A percentile compares a stretch with the other conserved stretches of the same genome.
These are phyloP conservation scores for Eulacestoma nigropectus DNA, from an alignment of 2,113 vertebrate species.

Conservation along the genomic window DNA sequence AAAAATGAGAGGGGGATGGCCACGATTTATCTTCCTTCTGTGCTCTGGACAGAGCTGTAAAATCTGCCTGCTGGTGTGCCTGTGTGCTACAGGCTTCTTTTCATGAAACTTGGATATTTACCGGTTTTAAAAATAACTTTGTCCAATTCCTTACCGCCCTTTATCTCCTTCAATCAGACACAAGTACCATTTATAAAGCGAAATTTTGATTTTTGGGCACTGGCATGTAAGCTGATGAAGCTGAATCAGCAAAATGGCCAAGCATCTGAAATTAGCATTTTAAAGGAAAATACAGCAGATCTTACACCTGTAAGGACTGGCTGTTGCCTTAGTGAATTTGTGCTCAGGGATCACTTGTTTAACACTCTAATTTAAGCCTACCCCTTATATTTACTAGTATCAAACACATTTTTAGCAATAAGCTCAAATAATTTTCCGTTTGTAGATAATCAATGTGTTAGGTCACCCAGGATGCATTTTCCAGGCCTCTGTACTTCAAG, in stretches of 20 bases:
- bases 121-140: constrained; percentile 27
- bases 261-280: neutral
- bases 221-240: neutral
- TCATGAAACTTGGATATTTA: neutral
- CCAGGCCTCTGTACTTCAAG: constrained; percentile 25
- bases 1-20: constrained; percentile 74
- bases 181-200: neutral
- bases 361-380: neutral
- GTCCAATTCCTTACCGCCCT: neutral
- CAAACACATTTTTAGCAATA: neutral
- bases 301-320: neutral
- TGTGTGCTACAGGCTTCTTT: neutral
- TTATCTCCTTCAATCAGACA: neutral
- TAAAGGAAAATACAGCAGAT: neutral
- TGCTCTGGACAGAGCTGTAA: constrained; percentile 73
- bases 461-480: neutral
- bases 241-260: neutral
- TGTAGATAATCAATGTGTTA: neutral
- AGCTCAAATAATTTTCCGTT: neutral
- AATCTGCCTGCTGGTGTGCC: constrained; percentile 52
- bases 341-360: neutral
- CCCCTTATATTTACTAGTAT: neutral
- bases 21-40: constrained; percentile 78
- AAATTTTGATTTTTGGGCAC: constrained; percentile 1
- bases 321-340: neutral